Evolutionary conservation across 2,113 vertebrate species (phyloP).

Genomic region (Corythornis vintsioides): DNA sequence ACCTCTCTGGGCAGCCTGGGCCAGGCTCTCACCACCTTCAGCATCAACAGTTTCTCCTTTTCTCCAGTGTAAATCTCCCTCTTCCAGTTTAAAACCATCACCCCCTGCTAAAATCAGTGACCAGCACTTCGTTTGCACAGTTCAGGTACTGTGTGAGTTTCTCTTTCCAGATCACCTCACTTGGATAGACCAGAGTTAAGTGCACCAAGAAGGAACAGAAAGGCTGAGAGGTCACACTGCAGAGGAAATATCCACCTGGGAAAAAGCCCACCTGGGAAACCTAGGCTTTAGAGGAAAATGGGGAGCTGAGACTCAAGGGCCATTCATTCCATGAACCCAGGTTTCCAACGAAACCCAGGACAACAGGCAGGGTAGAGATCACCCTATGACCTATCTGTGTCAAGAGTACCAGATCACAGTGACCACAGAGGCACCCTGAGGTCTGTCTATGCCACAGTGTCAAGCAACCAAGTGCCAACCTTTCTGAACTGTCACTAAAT

Average conservation of each 20-base stretch:
- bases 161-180: neutral
- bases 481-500: neutral
- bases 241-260: fast-evolving
- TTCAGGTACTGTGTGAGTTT: fast-evolving
- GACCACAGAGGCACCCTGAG: fast-evolving
- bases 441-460: neutral
- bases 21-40: neutral
- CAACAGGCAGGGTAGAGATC: neutral
- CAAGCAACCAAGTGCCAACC: neutral
- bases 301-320: neutral
- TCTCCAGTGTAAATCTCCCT: neutral
- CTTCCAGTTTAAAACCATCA: neutral
- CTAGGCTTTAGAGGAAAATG: neutral
- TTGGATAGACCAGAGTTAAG: neutral
- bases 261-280: neutral
- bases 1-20: neutral
- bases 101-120: neutral
- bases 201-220: fast-evolving
- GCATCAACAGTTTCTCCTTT: too few relatives aligned
- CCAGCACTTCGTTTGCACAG: neutral
- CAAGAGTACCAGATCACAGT: neutral
- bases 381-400: neutral
- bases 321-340: neutral
- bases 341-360: neutral
- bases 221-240: too few relatives aligned